Conservation (phyloP, 2,888 invertebrate genomes). For the Tenthredo notha region DNA sequence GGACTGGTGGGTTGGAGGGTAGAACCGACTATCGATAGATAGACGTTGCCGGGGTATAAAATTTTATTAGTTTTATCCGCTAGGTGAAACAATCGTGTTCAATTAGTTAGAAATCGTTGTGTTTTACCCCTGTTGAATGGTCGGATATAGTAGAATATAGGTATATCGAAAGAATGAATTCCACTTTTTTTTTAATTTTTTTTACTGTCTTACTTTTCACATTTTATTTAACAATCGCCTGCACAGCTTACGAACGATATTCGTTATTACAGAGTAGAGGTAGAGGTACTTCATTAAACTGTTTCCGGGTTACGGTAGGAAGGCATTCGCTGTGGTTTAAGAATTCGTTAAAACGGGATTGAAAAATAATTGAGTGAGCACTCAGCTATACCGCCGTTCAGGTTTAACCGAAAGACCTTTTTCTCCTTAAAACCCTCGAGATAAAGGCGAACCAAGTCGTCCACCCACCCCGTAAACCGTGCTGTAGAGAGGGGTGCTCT, state of each 20-base stretch:
- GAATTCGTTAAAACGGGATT: slow-evolving; percentile 32
- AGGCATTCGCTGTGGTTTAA: neutral
- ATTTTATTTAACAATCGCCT: neutral
- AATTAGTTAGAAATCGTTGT: slow-evolving; percentile 4
- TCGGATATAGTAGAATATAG: too few species aligned
- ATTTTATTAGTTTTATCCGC: neutral
- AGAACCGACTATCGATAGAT: neutral
- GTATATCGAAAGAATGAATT: too few species aligned
- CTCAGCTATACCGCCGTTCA: neutral
- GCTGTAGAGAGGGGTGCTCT: neutral
- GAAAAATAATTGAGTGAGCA: slow-evolving; percentile 30
- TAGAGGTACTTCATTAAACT: slow-evolving; percentile 10
- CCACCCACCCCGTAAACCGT: neutral
- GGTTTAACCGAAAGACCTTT: slow-evolving; percentile 20
- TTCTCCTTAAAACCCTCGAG: neutral
- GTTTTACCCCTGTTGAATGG: neutral
- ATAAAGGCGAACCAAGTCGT: slow-evolving; percentile 1
- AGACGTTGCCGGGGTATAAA: neutral
- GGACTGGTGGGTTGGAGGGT: neutral
- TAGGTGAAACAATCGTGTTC: slow-evolving; percentile 5
- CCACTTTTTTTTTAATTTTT: neutral
- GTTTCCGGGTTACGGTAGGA: neutral
- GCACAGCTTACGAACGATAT: neutral
- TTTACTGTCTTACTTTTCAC: neutral
- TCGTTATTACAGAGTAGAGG: neutral